A percentile compares a stretch with the other conserved stretches of the same genome.
Evolutionary conservation across 2,888 invertebrate species (phyloP).

Genomic region (Eulithis prunata): DNA sequence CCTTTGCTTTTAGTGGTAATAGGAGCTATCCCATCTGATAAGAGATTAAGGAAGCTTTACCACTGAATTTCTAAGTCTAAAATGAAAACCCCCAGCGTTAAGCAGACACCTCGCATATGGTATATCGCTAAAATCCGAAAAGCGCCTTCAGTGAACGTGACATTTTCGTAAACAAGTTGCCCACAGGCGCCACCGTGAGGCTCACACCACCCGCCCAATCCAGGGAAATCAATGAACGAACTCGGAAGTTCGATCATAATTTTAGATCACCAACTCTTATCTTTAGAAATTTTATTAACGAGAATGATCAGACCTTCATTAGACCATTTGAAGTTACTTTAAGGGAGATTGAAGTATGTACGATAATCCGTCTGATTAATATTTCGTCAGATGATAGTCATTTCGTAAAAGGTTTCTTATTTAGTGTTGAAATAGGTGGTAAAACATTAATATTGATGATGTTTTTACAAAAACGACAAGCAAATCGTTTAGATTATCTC

Average conservation of each 20-base stretch:
- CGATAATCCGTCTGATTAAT: slow-evolving; percentile 4
- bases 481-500: slow-evolving; percentile 12
- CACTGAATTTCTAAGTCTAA: slow-evolving; percentile 10
- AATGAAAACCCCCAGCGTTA: slow-evolving; percentile 17
- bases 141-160: slow-evolving; percentile 56
- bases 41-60: neutral
- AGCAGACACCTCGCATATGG: slow-evolving; percentile 32
- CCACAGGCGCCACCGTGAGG: slow-evolving; percentile 52
- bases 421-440: neutral
- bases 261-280: slow-evolving; percentile 19
- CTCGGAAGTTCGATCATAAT: slow-evolving; percentile 37
- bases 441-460: slow-evolving; percentile 3
- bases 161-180: slow-evolving; percentile 73
- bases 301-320: slow-evolving; percentile 18
- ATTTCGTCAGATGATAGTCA: slow-evolving; percentile 6
- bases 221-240: slow-evolving; percentile 67
- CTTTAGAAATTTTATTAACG: slow-evolving; percentile 23
- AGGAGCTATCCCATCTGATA: neutral
- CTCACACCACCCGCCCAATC: slow-evolving; percentile 57
- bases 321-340: slow-evolving; percentile 10
- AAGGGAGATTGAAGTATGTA: neutral
- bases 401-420: slow-evolving; percentile 6
- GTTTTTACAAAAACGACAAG: slow-evolving; percentile 9
- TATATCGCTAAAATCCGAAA: slow-evolving; percentile 30
- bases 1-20: no score